Percentiles rank a stretch among this genome's conserved stretches.
These are phyloP conservation scores for Chelonoidis abingdonii DNA, from an alignment of 2,113 vertebrate species.

Conservation along the genomic window DNA sequence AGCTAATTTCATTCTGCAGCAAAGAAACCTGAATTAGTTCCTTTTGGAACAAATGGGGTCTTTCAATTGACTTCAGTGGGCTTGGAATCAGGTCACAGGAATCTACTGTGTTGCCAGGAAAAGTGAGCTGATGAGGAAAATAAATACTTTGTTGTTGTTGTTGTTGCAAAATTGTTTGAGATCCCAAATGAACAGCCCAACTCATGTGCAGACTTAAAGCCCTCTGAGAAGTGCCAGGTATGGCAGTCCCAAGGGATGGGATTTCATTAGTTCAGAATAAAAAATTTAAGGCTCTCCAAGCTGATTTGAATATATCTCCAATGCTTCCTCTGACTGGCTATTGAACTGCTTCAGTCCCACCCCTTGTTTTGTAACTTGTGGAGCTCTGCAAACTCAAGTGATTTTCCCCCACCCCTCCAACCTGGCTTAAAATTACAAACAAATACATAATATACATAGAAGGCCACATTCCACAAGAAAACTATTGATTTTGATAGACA, in stretches of 20 bases:
- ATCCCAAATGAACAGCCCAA: rapidly evolving
- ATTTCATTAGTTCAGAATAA: neutral
- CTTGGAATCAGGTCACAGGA: rapidly evolving
- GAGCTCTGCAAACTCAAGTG: neutral
- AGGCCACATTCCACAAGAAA: neutral
- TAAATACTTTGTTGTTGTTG: rapidly evolving
- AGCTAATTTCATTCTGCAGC: rapidly evolving
- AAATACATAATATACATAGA: no score
- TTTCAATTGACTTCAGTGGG: neutral
- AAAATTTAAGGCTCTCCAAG: rapidly evolving
- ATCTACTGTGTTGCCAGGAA: neutral
- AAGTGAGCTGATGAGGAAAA: neutral
- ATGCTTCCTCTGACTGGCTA: neutral
- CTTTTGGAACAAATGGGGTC: neutral
- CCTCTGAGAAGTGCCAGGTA: rapidly evolving
- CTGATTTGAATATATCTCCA: neutral
- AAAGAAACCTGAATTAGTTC: neutral
- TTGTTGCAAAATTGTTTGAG: no score
- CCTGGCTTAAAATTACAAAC: neutral
- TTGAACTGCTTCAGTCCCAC: neutral
- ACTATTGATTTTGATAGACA: neutral
- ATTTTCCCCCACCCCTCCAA: no score
- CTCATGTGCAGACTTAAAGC: neutral
- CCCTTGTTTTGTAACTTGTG: neutral
- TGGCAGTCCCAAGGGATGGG: rapidly evolving